Base-by-base conservation (phyloP, 2,888 invertebrate genomes). In the Amorpha juglandis region DNA sequence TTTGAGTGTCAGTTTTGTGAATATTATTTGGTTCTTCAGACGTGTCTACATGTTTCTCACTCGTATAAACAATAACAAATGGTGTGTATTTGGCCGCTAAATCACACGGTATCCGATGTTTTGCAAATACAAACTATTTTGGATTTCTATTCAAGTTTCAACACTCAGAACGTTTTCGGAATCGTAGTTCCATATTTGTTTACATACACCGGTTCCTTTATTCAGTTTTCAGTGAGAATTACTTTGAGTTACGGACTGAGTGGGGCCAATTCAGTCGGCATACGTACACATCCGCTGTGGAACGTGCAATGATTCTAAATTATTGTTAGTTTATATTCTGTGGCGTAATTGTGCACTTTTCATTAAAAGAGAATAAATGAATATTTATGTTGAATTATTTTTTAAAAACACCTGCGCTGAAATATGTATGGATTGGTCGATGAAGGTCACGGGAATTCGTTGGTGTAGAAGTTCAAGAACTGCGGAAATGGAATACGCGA, bases 241-340 rank as follows among this genome's bases (percentile, higher is more conserved):
- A 80, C 78, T 75, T 78, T 88, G 88, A 90, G 86, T 90, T 90
- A 88, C 86, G 82, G 74, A 75, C 75, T 70, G 74, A 74, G 75
- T 78, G 80, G 77, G 78, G 80, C 79, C 81, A 80, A 82, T 88
- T 85, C 77, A 81, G 83, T 78, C 69, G 82, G 86, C 78, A 86
- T 91, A 87, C 77, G 84, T 91, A 91, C 78, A 92, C 92, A 92
- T 92, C 92, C 92, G 92, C 82, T 75, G 72, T 72, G 63, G 74
- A 82, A 86, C 87, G 89, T 89, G 90, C 82, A 79, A 73, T 73
- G 75, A 80, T 81, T 83, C 75, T 79, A 83, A 87, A 85, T 84
- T 84, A 86, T 80, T 84, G 75, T 71, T 73, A 75, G 78, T 78
- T 76, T 78, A 81, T 81, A 80, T 79, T 81, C 75, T 74, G 64